Evolutionary conservation across 2,797 vertebrate species (phyloP).

Genomic region (Sternarchorhynchus goeldii): DNA sequence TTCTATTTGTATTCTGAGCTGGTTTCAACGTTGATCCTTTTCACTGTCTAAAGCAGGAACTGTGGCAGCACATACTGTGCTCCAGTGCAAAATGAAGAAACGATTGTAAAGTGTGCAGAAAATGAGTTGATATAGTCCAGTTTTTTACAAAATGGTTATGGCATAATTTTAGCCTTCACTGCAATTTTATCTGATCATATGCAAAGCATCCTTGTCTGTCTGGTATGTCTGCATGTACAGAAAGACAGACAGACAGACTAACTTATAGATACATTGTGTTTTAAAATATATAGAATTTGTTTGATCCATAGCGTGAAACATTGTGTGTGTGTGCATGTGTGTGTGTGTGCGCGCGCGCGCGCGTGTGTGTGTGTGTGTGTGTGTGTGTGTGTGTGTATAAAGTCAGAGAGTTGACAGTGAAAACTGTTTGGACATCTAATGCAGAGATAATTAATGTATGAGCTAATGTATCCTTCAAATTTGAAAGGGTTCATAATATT

Average conservation of each 20-base stretch:
- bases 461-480: background rate
- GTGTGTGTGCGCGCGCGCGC: constrained; percentile 46
- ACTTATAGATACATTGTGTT: too few species aligned
- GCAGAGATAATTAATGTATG: background rate
- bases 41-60: too few species aligned
- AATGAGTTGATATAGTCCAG: constrained; percentile 5
- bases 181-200: too few species aligned
- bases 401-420: constrained; percentile 47
- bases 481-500: background rate
- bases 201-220: too few species aligned
- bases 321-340: constrained; percentile 12
- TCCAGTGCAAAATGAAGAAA: background rate
- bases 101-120: constrained; percentile 22
- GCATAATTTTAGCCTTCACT: constrained; percentile 13
- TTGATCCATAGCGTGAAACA: constrained; percentile 1
- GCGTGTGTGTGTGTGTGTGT: constrained; percentile 61
- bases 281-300: too few species aligned
- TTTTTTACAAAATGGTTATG: background rate
- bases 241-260: too few species aligned
- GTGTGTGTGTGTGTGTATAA: constrained; percentile 44
- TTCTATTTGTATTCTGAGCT: constrained; percentile 6
- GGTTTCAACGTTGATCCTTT: background rate
- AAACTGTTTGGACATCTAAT: background rate
- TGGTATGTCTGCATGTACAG: too few species aligned
- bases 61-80: too few species aligned